Conservation (phyloP, 2,888 invertebrate genomes). For the Chrysopilus asiliformis region DNA sequence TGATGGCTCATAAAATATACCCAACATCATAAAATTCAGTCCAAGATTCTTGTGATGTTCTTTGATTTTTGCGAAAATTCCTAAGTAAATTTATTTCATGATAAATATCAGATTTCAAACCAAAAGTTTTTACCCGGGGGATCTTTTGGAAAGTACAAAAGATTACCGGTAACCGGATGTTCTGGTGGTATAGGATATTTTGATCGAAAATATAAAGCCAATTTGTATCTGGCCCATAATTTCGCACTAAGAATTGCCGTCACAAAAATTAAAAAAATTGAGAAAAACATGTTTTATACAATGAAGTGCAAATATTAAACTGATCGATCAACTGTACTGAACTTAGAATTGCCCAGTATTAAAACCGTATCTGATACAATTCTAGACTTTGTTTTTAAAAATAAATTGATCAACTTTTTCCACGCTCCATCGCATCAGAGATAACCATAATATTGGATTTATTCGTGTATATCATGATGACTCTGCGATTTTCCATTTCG, state of each 20-base stretch:
- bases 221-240: neutral
- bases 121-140: neutral
- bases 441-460: too few relatives aligned
- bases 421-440: too few relatives aligned
- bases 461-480: too few relatives aligned
- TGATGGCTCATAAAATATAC: neutral
- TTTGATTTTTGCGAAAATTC: neutral
- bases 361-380: too few relatives aligned
- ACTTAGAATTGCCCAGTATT: too few relatives aligned
- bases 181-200: neutral
- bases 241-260: neutral
- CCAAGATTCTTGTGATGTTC: neutral
- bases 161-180: neutral
- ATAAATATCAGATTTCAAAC: neutral
- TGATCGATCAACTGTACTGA: too few relatives aligned
- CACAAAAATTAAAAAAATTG: neutral
- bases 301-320: too few relatives aligned
- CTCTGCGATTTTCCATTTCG: too few relatives aligned
- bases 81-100: neutral
- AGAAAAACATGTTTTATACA: neutral
- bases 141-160: neutral
- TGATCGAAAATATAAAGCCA: neutral
- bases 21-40: conserved; percentile 2
- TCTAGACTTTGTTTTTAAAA: too few relatives aligned
- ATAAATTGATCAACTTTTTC: too few relatives aligned